Evolutionary conservation across 2,888 invertebrate genomes (phyloP).

Genomic region (Eupelmus urozonus): DNA sequence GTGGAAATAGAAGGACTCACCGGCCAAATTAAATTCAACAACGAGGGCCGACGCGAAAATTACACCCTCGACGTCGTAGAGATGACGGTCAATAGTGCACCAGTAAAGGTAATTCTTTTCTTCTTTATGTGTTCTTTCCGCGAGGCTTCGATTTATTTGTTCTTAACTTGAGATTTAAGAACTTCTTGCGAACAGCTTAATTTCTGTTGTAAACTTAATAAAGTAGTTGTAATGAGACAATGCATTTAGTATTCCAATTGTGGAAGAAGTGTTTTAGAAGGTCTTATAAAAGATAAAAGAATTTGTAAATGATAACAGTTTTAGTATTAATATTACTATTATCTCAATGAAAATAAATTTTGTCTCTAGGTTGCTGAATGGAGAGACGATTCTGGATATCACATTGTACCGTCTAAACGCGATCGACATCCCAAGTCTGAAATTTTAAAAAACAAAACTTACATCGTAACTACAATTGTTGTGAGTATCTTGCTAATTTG

Average conservation of each 20-base stretch:
- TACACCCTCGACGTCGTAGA: slow-evolving; percentile 94
- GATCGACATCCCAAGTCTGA: slow-evolving; percentile 85
- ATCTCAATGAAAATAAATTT: too few relatives aligned
- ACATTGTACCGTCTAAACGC: slow-evolving; percentile 86
- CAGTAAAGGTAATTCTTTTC: slow-evolving; percentile 85
- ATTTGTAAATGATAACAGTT: too few relatives aligned
- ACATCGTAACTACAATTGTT: slow-evolving; percentile 90
- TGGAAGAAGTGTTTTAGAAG: too few relatives aligned
- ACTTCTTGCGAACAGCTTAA: too few relatives aligned
- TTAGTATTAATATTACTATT: too few relatives aligned
- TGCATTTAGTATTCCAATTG: too few relatives aligned
- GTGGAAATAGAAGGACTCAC: slow-evolving; percentile 94
- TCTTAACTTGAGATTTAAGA: too few relatives aligned
- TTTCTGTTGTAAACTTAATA: too few relatives aligned
- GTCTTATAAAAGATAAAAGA: too few relatives aligned
- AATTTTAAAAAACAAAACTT: slow-evolving; percentile 90
- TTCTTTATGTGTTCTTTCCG: neutral
- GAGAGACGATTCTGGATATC: slow-evolving; percentile 89
- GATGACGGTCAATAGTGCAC: slow-evolving; percentile 95
- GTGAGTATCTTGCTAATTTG: slow-evolving; percentile 77
- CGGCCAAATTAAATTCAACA: slow-evolving; percentile 93
- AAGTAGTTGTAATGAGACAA: too few relatives aligned
- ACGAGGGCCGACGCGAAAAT: slow-evolving; percentile 92
- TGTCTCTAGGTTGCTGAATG: slow-evolving; percentile 87
- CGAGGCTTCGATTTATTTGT: too few relatives aligned